A percentile compares a stretch with the other conserved stretches of the same genome.
phyloP scores from a whole-genome alignment of 2,113 vertebrate genomes.

The Peucedramus taeniatus region DNA sequence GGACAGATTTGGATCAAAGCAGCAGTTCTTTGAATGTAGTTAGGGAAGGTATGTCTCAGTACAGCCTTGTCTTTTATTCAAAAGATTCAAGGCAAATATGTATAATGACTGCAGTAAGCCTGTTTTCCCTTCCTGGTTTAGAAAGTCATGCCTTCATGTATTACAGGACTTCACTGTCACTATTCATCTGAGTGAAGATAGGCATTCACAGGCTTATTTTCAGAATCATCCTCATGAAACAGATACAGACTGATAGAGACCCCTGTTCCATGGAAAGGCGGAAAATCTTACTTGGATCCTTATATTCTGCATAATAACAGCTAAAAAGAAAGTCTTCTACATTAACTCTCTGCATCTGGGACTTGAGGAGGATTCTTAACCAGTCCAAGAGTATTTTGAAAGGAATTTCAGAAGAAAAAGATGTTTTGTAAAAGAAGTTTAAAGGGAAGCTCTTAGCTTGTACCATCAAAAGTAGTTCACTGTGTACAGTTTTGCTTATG shows the following conservation, averaged over 20 bases:
- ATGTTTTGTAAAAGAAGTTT: not conserved
- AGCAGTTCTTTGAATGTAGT: not conserved
- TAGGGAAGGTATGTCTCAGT: not conserved
- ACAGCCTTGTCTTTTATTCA: not conserved
- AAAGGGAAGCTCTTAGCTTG: not conserved
- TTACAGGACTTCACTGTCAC: not conserved
- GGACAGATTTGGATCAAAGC: not conserved
- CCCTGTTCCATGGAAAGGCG: not conserved
- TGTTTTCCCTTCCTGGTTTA: not conserved
- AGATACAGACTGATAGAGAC: not conserved
- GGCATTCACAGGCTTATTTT: not conserved
- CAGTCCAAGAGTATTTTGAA: not conserved
- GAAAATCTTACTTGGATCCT: not conserved
- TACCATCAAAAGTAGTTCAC: not conserved
- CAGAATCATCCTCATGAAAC: not conserved
- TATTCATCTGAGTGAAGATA: not conserved
- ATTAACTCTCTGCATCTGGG: not conserved
- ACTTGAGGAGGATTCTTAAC: not conserved
- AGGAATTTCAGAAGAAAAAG: not conserved
- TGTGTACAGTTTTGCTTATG: not conserved
- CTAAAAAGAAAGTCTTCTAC: not conserved
- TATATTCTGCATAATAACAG: not conserved
- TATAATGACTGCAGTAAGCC: not conserved
- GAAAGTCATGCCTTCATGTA: not conserved
- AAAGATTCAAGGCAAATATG: not conserved